A percentile compares a stretch with the other conserved stretches of the same genome.
These are phyloP conservation scores for Pachyramphus minor DNA, from an alignment of 2,113 vertebrate species.

Conservation along the genomic window DNA sequence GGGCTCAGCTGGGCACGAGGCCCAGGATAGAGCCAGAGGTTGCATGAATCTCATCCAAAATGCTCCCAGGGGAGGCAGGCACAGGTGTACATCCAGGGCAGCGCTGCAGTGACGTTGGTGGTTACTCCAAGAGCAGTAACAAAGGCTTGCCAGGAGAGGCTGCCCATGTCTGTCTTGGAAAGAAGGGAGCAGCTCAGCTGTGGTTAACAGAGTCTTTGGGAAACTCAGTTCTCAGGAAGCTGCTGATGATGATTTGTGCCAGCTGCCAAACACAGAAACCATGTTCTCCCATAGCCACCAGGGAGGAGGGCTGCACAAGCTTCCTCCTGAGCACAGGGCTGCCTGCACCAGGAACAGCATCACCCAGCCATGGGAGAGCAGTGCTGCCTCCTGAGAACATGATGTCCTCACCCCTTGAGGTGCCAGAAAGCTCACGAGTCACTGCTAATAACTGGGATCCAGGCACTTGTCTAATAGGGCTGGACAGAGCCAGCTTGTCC, in stretches of 20 bases:
- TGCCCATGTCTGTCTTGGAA: neutral
- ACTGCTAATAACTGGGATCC: neutral
- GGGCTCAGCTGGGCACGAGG: neutral
- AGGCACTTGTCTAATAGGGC: neutral
- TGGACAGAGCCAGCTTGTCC: neutral
- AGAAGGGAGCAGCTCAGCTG: neutral
- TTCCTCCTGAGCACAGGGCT: neutral
- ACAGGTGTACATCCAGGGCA: neutral
- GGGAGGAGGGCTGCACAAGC: neutral
- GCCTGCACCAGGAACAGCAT: neutral
- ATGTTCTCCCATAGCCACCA: neutral
- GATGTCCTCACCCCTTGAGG: neutral
- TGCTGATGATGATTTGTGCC: neutral
- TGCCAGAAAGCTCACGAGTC: neutral
- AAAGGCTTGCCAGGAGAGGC: neutral
- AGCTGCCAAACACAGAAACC: neutral
- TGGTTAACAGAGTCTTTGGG: neutral
- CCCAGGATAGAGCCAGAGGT: rapidly evolving
- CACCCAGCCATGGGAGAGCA: neutral
- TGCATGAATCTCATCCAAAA: neutral
- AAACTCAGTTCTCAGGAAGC: neutral
- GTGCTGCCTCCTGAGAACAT: neutral
- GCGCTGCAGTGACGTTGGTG: neutral
- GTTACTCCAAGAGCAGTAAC: neutral
- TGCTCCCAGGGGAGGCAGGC: neutral